These are phyloP conservation scores for Pipra filicauda DNA, from an alignment of 2,113 vertebrate species.

Conservation along the genomic window DNA sequence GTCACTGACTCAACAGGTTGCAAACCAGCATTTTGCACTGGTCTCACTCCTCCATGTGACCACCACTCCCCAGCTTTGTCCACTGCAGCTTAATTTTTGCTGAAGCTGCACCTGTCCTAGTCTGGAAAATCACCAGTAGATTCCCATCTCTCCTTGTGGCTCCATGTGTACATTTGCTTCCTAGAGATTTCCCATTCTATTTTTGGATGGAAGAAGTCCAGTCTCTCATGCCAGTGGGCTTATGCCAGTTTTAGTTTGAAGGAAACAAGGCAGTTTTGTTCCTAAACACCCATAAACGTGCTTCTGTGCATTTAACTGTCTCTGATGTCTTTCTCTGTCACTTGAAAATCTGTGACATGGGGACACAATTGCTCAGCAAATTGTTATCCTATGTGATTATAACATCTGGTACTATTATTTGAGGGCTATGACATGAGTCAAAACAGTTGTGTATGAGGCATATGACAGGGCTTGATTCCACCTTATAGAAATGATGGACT, in stretches of 20 bases:
- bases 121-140: neutral
- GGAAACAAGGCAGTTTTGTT: neutral
- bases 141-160: neutral
- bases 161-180: neutral
- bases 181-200: neutral
- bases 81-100: neutral
- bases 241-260: neutral
- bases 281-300: neutral
- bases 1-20: neutral
- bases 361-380: neutral
- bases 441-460: neutral
- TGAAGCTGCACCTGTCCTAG: neutral
- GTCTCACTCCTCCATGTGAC: accelerated
- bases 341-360: neutral
- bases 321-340: neutral
- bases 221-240: neutral
- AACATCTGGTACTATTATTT: neutral
- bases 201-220: constrained; percentile 5
- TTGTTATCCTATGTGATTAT: neutral
- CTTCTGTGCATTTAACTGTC: neutral
- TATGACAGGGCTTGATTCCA: neutral
- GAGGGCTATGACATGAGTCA: neutral
- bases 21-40: neutral
- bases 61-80: neutral
- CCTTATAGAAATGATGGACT: neutral